Evolutionary conservation across 2,113 vertebrate species (phyloP).

Genomic region (Rhagologus leucostigma): DNA sequence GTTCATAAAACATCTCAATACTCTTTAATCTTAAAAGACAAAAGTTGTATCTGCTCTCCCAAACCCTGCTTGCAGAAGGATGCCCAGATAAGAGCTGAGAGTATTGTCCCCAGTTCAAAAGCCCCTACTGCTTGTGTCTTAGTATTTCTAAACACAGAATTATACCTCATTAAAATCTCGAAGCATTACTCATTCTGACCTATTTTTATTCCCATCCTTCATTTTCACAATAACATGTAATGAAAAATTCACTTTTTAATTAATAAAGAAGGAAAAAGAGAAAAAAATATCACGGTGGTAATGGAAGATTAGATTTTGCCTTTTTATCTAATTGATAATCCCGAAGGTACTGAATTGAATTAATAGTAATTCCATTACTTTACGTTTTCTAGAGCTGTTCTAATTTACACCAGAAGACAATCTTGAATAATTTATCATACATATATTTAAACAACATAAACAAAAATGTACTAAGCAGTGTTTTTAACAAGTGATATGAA

Average conservation of each 20-base stretch:
- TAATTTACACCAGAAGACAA: neutral
- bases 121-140: neutral
- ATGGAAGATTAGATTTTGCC: neutral
- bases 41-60: neutral
- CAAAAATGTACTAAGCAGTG: neutral
- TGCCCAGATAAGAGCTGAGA: neutral
- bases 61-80: neutral
- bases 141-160: neutral
- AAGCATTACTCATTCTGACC: neutral
- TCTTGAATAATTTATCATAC: neutral
- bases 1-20: neutral
- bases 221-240: neutral
- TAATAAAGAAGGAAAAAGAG: neutral
- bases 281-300: neutral
- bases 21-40: neutral
- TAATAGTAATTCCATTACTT: neutral
- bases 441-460: neutral
- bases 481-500: neutral
- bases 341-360: neutral
- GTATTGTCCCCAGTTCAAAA: neutral
- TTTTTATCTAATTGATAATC: conserved; percentile 9
- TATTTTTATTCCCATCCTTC: neutral
- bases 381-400: neutral
- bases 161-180: neutral
- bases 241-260: conserved; percentile 5